Evolutionary conservation across 2,888 invertebrate genomes (phyloP).

Genomic region (Apotomis capreana): DNA sequence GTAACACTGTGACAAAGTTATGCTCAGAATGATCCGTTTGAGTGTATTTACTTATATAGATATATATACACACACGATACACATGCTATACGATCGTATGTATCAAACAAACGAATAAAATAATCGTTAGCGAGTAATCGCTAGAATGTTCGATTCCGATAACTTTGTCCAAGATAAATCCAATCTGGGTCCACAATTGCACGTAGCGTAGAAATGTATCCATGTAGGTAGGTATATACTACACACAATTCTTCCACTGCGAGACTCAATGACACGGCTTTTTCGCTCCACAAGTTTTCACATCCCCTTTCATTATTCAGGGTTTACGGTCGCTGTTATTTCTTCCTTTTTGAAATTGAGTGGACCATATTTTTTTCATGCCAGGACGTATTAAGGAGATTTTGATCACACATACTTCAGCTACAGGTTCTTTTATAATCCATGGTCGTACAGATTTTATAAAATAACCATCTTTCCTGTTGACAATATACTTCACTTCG

Average conservation of each 20-base stretch:
- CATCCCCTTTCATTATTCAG: constrained; percentile 53
- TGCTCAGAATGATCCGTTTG: too few species aligned
- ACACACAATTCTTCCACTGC: constrained; percentile 60
- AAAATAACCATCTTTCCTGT: too few species aligned
- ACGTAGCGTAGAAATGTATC: constrained; percentile 53
- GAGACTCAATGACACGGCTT: constrained; percentile 54
- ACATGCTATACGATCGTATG: too few species aligned
- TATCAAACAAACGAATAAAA: not conserved
- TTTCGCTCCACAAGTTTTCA: constrained; percentile 57
- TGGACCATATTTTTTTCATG: constrained; percentile 33
- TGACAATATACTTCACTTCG: too few species aligned
- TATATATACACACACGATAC: too few species aligned
- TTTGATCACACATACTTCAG: constrained; percentile 12
- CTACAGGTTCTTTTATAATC: not conserved
- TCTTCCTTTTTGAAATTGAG: constrained; percentile 38
- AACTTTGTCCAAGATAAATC: constrained; percentile 63
- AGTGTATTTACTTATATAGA: too few species aligned
- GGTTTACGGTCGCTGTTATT: constrained; percentile 36
- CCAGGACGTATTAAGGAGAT: constrained; percentile 2
- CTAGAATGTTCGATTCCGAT: constrained; percentile 63
- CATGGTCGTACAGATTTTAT: too few species aligned
- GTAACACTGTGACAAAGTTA: too few species aligned
- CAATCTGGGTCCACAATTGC: constrained; percentile 62
- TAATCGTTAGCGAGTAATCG: constrained; percentile 60
- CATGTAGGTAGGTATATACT: constrained; percentile 65